These are phyloP conservation scores for Muntiacus muntjak DNA, from an alignment of 2,113 vertebrate genomes.

Conservation along the genomic window DNA sequence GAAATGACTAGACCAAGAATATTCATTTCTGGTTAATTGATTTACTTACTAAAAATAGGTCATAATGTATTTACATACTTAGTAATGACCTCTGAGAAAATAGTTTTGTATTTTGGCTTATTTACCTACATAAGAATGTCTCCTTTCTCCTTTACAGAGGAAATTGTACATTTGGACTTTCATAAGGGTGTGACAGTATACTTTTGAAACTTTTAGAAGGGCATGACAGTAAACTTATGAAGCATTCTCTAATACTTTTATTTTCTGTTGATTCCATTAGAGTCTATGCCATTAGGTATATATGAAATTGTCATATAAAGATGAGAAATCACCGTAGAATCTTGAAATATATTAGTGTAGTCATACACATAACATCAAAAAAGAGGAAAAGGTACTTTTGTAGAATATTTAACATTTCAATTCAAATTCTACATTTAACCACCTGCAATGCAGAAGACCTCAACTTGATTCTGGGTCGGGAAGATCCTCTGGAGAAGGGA, in stretches of 20 bases:
- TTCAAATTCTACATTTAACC: neutral
- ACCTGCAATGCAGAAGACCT: neutral
- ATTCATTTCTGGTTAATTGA: neutral
- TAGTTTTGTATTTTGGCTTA: neutral
- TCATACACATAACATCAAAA: neutral
- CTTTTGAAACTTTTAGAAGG: neutral
- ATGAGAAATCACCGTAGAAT: neutral
- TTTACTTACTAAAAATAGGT: neutral
- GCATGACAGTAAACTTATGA: neutral
- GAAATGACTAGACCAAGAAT: neutral
- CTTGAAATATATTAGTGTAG: neutral
- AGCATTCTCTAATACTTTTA: neutral
- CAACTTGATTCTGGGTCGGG: neutral
- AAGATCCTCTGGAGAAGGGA: neutral
- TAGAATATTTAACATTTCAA: neutral
- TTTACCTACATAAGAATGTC: neutral
- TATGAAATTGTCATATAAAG: neutral
- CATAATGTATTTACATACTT: neutral
- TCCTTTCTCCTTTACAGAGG: neutral
- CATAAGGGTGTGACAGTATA: neutral
- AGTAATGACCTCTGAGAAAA: neutral
- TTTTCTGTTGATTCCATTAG: neutral
- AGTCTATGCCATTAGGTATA: neutral
- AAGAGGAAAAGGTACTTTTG: neutral
- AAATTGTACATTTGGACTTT: neutral